Evolutionary conservation across 2,888 invertebrate species (phyloP), one percentile per base, ranked within the genome.

Genomic region (Lithophane socia): DNA sequence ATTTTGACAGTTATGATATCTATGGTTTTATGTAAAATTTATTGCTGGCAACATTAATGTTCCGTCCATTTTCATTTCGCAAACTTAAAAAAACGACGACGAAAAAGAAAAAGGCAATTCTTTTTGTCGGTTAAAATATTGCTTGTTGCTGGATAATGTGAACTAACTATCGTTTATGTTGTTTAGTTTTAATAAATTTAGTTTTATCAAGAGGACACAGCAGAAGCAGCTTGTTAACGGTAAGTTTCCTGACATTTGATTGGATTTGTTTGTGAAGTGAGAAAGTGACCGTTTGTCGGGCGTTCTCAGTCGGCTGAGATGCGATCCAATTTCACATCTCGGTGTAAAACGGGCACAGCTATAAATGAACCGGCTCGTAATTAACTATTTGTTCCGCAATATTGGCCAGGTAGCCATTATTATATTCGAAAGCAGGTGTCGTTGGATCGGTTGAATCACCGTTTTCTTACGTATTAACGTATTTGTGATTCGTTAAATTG

Each of bases 271-370:
- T 96, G 95, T 94, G 92, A 91, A 92, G 93, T 91, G 93, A 94
- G 95, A 96, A 96, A 96, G 96, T 96, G 92, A 94, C 95, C 95
- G 96, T 96, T 89, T 95, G 94, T 94, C 91, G 92, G 90, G 91
- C 91, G 90, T 90, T 92, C 88, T 79, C 77, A 82, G 86, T 89
- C 88, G 88, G 90, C 92, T 92, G 92, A 93, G 93, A 92, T 93
- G 92, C 91, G 95, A 92, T 96, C 95, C 88, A 95, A 93, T 95
- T 96, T 95, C 94, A 91, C 92, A 91, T 94, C 93, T 94, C 90
- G 82, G 85, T 89, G 90, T 92, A 83, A 91, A 93, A 91, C 92
- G 90, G 92, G 91, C 90, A 92, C 92, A 85, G 92, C 92, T 94
- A 93, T 94, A 92, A 94, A 93, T 95, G 94, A 92, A 94, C 93